A percentile compares a stretch with the other conserved stretches of the same genome.
phyloP scores from a whole-genome alignment of 2,797 vertebrate genomes.

The Apogon talboti region DNA sequence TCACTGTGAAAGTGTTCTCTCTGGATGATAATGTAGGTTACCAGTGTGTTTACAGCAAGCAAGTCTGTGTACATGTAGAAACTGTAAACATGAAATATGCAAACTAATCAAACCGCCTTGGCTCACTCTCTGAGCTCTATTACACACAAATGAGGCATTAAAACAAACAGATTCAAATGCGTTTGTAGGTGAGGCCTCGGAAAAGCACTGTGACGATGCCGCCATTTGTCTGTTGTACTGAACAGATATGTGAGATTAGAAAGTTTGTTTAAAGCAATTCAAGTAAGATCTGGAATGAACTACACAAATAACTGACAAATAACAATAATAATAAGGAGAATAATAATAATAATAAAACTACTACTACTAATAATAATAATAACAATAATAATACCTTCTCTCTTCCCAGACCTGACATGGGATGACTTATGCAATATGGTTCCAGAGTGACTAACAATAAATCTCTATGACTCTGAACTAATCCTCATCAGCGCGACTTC shows the following conservation, averaged over 20 bases:
- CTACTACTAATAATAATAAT: conserved; percentile 4
- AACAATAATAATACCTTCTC: conserved; percentile 20
- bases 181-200: conserved; percentile 33
- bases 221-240: conserved; percentile 1
- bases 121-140: conserved; percentile 38
- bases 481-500: conserved; percentile 50
- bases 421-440: conserved; percentile 55
- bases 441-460: conserved; percentile 68
- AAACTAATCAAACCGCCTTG: conserved; percentile 69
- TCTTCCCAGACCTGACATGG: conserved; percentile 27
- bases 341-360: not conserved
- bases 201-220: conserved; percentile 23
- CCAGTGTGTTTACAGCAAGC: conserved; percentile 73
- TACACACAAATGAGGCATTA: conserved; percentile 53
- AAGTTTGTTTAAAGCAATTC: not conserved
- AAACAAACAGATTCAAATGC: conserved; percentile 60
- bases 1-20: conserved; percentile 27
- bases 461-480: conserved; percentile 62
- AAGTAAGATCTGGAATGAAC: not conserved
- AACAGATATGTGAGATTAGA: not conserved
- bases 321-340: not conserved
- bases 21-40: conserved; percentile 51
- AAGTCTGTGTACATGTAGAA: conserved; percentile 63
- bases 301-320: not conserved
- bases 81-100: conserved; percentile 77